Conservation (phyloP, 2,888 invertebrate species). For the Lamproptera curius region DNA sequence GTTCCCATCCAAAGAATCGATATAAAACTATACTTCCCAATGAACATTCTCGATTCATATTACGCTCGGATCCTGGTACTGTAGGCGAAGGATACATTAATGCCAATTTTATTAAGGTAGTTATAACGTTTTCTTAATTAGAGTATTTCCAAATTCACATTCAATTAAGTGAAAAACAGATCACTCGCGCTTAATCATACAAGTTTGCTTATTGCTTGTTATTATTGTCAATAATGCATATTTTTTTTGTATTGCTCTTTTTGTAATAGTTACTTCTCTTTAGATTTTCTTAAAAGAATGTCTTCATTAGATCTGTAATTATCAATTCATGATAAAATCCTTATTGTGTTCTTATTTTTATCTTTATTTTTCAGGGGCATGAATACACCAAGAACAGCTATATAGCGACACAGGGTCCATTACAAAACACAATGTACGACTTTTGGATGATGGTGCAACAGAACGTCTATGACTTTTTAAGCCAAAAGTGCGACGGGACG, state of each 20-base stretch:
- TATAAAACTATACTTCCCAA: slow-evolving; percentile 94
- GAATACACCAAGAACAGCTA: slow-evolving; percentile 92
- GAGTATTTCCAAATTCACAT: too few relatives aligned
- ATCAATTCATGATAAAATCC: too few relatives aligned
- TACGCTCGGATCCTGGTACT: slow-evolving; percentile 71
- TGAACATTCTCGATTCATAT: slow-evolving; percentile 89
- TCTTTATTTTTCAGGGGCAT: slow-evolving; percentile 85
- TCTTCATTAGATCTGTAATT: too few relatives aligned
- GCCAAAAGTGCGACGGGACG: slow-evolving; percentile 23
- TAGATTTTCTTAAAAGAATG: too few relatives aligned
- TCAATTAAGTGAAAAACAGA: too few relatives aligned
- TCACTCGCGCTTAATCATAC: too few relatives aligned
- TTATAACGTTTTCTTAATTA: too few relatives aligned
- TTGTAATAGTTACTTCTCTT: too few relatives aligned
- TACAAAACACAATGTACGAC: slow-evolving; percentile 92
- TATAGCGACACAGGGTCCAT: slow-evolving; percentile 95
- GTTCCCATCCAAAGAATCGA: slow-evolving; percentile 92
- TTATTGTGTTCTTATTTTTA: too few relatives aligned
- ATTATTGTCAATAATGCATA: too few relatives aligned
- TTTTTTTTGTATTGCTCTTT: too few relatives aligned
- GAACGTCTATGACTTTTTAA: slow-evolving; percentile 55
- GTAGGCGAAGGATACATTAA: slow-evolving; percentile 89
- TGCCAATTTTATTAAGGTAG: slow-evolving; percentile 94
- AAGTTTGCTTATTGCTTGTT: too few relatives aligned
- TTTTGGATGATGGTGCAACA: slow-evolving; percentile 93